Base-by-base conservation (phyloP, 1,140 invertebrate species). In the Leptopilina boulardi region DNA sequence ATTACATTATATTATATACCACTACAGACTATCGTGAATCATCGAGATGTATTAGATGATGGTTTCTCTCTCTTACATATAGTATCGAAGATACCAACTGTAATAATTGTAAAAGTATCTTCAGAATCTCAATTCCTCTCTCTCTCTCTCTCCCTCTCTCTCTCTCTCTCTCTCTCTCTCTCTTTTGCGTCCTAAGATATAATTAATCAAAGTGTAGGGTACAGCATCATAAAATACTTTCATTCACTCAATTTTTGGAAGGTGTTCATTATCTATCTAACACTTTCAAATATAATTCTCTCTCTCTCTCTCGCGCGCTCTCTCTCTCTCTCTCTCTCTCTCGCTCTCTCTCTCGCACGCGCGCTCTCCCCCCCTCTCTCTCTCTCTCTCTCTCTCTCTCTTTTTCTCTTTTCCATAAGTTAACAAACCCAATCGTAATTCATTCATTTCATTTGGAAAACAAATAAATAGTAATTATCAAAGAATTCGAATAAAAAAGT, bases 1-100 rank as follows among this genome's bases (percentile, higher is more conserved):
- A 79, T 82, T 82, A 79, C 21, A 71, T 76, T 71, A 76, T 76
- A 77, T 79, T 81, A 78, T 74, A 38, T 72, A 78, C 42, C 34
- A 38, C 75, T 77, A 77, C n/a, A n/a, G n/a, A n/a, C 71, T 75
- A 72, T 75, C 73, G 41, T 54, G 54, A 75, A 77, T 76, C 70
- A 76, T 76, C 75, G 11, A 66, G 26, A 66, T 30, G 59, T 66
- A 66, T 66, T 66, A 66, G 59, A 66, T 66, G 59, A 66, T 11
- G 59, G 21, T 66, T 30, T 66, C 59, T 38, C 34, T 38, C 34
- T n/a, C n/a, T n/a, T n/a, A n/a, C n/a, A n/a, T n/a, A n/a, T n/a
- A n/a, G n/a, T n/a, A n/a, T n/a, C n/a, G n/a, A 8, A 23, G 54
- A 56, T 56, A 56, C 26, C 59, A 66, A 38, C 15, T 66, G 59